These are phyloP conservation scores for Cyprinus carpio DNA, from an alignment of 2,113 vertebrate species.

Conservation along the genomic window DNA sequence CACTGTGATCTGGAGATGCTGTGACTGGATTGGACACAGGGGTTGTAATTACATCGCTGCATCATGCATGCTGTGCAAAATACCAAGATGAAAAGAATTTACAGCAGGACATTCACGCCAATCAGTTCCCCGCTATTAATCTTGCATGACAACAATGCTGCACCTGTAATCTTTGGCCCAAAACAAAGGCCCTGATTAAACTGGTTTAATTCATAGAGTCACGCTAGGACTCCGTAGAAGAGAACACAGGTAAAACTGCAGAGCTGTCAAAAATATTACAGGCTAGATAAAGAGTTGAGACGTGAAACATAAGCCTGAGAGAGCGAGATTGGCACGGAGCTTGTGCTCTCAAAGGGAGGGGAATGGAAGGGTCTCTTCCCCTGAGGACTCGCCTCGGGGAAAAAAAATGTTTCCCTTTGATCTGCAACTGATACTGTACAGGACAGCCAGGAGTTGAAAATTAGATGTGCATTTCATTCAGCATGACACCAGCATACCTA, in stretches of 20 bases:
- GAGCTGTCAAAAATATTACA: neutral
- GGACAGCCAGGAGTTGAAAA: slow-evolving; percentile 4
- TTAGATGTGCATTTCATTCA: slow-evolving; percentile 26
- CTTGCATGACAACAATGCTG: neutral
- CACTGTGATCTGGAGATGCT: slow-evolving; percentile 1
- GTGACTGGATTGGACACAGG: slow-evolving; percentile 18
- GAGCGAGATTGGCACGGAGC: neutral
- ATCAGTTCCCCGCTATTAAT: slow-evolving; percentile 43
- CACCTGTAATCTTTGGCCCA: slow-evolving; percentile 24
- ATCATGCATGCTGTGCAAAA: slow-evolving; percentile 36
- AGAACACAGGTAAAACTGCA: neutral
- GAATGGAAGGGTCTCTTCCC: neutral
- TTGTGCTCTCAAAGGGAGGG: neutral
- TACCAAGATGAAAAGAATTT: slow-evolving; percentile 35
- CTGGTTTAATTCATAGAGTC: neutral
- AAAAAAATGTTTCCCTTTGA: slow-evolving; percentile 17
- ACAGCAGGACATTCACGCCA: slow-evolving; percentile 25
- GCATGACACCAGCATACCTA: slow-evolving; percentile 18
- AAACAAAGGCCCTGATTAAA: slow-evolving; percentile 22
- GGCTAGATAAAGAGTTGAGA: neutral
- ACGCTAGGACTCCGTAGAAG: neutral
- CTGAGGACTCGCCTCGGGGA: slow-evolving; percentile 3
- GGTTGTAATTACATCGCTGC: slow-evolving; percentile 29
- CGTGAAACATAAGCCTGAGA: neutral
- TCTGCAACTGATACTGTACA: slow-evolving; percentile 23